Evolutionary conservation across 92 coral and sea anemone species (phyloP), one percentile per base, ranked within the genome.

Genomic region (Paragorgia papillata): DNA sequence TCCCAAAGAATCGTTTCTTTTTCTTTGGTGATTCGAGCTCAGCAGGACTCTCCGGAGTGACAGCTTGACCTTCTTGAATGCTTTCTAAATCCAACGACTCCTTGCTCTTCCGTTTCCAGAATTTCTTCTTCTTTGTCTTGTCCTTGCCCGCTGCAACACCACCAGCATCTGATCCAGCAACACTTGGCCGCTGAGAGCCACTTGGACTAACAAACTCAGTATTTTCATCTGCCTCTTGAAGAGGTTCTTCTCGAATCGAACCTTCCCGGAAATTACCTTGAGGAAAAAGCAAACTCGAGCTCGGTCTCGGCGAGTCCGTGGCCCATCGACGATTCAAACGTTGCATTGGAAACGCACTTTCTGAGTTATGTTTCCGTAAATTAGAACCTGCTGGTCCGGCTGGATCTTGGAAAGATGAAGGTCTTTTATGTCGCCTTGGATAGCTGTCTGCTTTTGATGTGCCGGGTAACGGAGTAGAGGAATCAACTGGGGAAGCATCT

Each of bases 401-500:
- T 5, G 43, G 28, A 1, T 50, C 62, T 17, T 70, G 77, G 0
- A 50, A 50, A 0, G 62, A 53, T 9, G 49, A 20, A 12, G 77
- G 77, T 18, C 77, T 30, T 20, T 34, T 70, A 22, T 27, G 77
- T 6, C 77, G 62, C 24, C 77, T 25, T n/a, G 77, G 77, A 31
- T 70, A 70, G 24, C 37, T 43, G 62, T 70, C 77, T 7, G 62
- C 62, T 34, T 50, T 70, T 14, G 77, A 70, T 33, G 77, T 50
- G 4, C 46, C 20, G 43, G 77, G 77, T 10, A 70, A 62, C 27
- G 77, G 77, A 4, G 77, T 70, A n/a, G 77, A 70, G 12, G 77
- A 44, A 33, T 70, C 77, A 25, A 70, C 62, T 12, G 89, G 84
- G 68, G 75, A 35, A 19, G 91, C 86, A 27, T 79, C 82, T 48